These are phyloP conservation scores for Thalassaphorura encarpata DNA, from an alignment of 1,140 invertebrate genomes.

Conservation along the genomic window DNA sequence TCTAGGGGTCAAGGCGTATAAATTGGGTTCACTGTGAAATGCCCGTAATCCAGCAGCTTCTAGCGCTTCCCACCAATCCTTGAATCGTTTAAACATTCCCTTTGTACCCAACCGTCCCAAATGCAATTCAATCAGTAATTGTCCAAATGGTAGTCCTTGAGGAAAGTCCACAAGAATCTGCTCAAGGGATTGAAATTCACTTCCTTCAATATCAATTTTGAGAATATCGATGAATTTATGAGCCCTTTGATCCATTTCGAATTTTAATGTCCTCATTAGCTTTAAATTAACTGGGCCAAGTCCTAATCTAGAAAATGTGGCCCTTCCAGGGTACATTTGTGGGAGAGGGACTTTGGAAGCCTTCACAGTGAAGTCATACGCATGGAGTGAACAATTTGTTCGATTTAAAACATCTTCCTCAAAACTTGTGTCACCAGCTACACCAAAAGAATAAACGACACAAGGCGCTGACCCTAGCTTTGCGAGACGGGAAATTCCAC, in stretches of 20 bases:
- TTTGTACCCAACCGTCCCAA: neutral
- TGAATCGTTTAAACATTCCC: neutral
- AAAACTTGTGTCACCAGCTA: conserved; percentile 6
- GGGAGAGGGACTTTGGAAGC: neutral
- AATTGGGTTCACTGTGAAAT: neutral
- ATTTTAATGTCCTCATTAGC: neutral
- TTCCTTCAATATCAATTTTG: conserved; percentile 15
- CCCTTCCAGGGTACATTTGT: neutral
- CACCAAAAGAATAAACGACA: conserved; percentile 17
- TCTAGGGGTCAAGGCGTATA: too few relatives aligned
- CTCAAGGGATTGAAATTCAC: neutral
- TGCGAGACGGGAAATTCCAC: neutral
- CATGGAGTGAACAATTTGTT: conserved; percentile 8
- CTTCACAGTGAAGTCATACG: conserved; percentile 11
- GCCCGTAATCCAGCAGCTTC: neutral
- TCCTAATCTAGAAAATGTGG: conserved; percentile 5
- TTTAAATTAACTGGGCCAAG: neutral
- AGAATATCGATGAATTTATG: conserved; percentile 12
- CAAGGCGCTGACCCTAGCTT: neutral
- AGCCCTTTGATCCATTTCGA: neutral
- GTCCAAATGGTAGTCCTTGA: conserved; percentile 11
- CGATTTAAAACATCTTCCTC: conserved; percentile 4
- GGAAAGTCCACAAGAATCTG: conserved; percentile 10
- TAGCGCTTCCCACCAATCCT: neutral
- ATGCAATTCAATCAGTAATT: conserved; percentile 17